These are phyloP conservation scores for Neocrepidodera transversa DNA, from an alignment of 2,888 invertebrate genomes.

Conservation along the genomic window DNA sequence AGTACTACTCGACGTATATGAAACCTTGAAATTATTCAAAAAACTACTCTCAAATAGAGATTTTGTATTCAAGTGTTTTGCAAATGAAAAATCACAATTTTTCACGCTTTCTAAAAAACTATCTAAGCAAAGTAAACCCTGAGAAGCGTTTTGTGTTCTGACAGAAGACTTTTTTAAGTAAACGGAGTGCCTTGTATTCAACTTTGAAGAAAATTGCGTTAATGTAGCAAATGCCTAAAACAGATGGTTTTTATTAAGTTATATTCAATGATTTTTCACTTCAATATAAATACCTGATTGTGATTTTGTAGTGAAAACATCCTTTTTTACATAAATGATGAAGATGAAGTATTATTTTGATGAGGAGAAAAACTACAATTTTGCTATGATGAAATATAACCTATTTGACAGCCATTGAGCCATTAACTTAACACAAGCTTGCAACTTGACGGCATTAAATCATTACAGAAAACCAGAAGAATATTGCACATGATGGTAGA, in stretches of 20 bases:
- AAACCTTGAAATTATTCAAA: constrained; percentile 55
- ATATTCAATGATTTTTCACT: constrained; percentile 35
- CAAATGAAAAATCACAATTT: constrained; percentile 58
- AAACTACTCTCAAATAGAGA: constrained; percentile 52
- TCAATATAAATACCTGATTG: constrained; percentile 57
- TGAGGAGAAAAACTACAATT: constrained; percentile 46
- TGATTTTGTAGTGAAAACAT: constrained; percentile 63
- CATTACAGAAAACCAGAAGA: background rate
- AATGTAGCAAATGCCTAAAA: constrained; percentile 40
- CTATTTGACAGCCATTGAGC: constrained; percentile 50
- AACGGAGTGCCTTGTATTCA: constrained; percentile 57
- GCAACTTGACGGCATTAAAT: background rate
- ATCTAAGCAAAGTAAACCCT: constrained; percentile 56
- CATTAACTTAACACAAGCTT: constrained; percentile 2
- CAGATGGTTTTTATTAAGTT: constrained; percentile 17
- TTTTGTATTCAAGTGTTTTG: constrained; percentile 53
- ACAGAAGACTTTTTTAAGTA: constrained; percentile 54
- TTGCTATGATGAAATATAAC: constrained; percentile 49
- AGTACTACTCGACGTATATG: constrained; percentile 57
- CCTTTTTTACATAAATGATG: constrained; percentile 42
- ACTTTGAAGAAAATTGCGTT: constrained; percentile 57
- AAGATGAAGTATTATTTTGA: constrained; percentile 37
- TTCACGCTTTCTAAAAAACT: constrained; percentile 60
- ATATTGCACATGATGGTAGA: no score
- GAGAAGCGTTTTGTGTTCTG: constrained; percentile 48